These are phyloP conservation scores for Hydrotaea diabolus DNA, from an alignment of 2,888 invertebrate species.

Conservation along the genomic window DNA sequence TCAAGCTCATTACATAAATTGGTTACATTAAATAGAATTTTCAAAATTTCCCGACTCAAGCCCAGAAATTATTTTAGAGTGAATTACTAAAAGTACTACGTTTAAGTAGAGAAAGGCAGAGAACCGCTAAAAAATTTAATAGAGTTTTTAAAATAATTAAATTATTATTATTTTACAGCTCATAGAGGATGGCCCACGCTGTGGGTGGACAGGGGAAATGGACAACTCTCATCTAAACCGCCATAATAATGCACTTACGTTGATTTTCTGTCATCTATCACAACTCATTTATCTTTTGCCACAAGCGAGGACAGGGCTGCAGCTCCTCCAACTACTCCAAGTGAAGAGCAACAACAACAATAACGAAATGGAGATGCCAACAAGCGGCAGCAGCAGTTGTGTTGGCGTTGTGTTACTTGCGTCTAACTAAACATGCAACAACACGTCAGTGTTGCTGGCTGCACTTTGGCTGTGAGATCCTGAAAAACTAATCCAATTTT, in stretches of 20 bases:
- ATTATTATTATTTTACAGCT: conserved; percentile 17
- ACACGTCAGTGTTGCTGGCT: conserved; percentile 63
- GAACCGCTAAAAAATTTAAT: not conserved
- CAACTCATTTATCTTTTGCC: conserved; percentile 78
- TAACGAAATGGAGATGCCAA: conserved; percentile 17
- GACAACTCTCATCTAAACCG: conserved; percentile 50
- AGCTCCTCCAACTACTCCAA: conserved; percentile 11
- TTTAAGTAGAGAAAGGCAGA: not conserved
- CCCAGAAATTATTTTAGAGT: not conserved
- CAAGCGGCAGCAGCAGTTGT: not conserved
- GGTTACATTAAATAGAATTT: conserved; percentile 19
- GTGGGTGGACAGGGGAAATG: not conserved
- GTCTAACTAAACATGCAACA: conserved; percentile 73
- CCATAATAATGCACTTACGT: conserved; percentile 79
- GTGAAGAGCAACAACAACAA: conserved; percentile 16
- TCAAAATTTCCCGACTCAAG: not conserved
- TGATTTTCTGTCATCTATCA: conserved; percentile 79
- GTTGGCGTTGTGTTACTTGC: conserved; percentile 68
- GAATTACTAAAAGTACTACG: not conserved
- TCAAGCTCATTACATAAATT: conserved; percentile 43
- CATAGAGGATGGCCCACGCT: not conserved
- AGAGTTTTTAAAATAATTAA: conserved; percentile 34
- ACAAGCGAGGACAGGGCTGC: conserved; percentile 61
- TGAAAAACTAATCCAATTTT: conserved; percentile 79
- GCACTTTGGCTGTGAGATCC: conserved; percentile 52